Conservation (phyloP, 2,797 vertebrate species). For the Vireo griseus region DNA sequence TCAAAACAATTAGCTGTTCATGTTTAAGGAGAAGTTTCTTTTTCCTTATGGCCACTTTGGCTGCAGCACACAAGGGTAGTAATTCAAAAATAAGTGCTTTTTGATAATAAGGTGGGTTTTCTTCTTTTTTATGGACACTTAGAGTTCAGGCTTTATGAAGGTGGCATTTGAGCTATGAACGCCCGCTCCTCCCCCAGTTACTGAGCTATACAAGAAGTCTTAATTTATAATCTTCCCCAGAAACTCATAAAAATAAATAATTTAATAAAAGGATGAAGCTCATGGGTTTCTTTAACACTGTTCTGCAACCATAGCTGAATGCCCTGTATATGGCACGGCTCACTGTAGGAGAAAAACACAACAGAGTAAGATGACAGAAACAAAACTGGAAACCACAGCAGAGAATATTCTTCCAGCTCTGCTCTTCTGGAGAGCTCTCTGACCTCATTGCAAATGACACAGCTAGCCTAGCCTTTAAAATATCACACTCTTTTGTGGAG, state of each 20-base stretch:
- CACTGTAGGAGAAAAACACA: neutral
- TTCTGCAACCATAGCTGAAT: neutral
- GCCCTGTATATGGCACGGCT: neutral
- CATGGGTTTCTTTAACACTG: neutral
- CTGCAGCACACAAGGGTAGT: neutral
- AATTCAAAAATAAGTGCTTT: neutral
- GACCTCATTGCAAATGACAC: neutral
- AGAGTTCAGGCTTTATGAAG: neutral
- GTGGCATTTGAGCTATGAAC: neutral
- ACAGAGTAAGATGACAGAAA: neutral
- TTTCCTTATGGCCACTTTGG: neutral
- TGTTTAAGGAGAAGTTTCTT: neutral
- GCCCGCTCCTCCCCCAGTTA: rapidly evolving
- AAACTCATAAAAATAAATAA: neutral
- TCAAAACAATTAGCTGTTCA: neutral
- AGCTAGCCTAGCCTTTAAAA: neutral
- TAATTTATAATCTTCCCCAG: neutral
- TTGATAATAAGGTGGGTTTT: rapidly evolving
- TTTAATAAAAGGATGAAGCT: neutral
- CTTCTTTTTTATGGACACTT: neutral
- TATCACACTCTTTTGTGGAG: neutral
- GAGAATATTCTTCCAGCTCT: neutral
- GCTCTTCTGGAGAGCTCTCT: neutral
- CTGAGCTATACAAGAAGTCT: neutral
- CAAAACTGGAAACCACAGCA: neutral